Percentiles rank a stretch among this genome's conserved stretches.
Evolutionary conservation across 2,888 invertebrate species (phyloP).

Genomic region (Aradus depressus): DNA sequence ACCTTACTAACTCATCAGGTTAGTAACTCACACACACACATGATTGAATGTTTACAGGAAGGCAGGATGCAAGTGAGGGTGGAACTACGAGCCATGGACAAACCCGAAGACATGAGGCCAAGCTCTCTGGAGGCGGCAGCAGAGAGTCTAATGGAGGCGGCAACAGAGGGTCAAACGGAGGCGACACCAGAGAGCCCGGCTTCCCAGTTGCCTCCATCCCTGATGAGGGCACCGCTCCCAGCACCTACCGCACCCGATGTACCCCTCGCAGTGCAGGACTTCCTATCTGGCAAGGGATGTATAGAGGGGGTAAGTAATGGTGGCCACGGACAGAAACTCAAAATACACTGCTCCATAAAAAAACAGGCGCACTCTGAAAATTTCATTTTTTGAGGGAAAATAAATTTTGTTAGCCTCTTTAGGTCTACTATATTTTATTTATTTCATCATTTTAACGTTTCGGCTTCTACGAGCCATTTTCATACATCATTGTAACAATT

Average conservation of each 20-base stretch:
- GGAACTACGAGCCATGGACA: slow-evolving; percentile 51
- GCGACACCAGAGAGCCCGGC: neutral
- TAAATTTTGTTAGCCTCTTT: no score
- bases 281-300: slow-evolving; percentile 75
- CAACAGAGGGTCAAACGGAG: slow-evolving; percentile 5
- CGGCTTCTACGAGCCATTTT: no score
- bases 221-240: no score
- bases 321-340: no score
- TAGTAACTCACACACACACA: no score
- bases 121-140: neutral
- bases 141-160: neutral
- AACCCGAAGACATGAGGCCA: slow-evolving; percentile 12
- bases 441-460: no score
- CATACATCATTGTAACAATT: no score
- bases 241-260: slow-evolving; percentile 37
- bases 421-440: no score
- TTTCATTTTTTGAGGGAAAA: no score
- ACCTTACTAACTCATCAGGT: no score
- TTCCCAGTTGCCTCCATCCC: neutral
- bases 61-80: slow-evolving; percentile 53
- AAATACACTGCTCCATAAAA: no score
- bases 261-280: slow-evolving; percentile 61
- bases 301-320: slow-evolving; percentile 70
- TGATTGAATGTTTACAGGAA: slow-evolving; percentile 45
- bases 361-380: no score